phyloP scores from a whole-genome alignment of 2,113 vertebrate genomes.

The Aldabrachelys gigantea region DNA sequence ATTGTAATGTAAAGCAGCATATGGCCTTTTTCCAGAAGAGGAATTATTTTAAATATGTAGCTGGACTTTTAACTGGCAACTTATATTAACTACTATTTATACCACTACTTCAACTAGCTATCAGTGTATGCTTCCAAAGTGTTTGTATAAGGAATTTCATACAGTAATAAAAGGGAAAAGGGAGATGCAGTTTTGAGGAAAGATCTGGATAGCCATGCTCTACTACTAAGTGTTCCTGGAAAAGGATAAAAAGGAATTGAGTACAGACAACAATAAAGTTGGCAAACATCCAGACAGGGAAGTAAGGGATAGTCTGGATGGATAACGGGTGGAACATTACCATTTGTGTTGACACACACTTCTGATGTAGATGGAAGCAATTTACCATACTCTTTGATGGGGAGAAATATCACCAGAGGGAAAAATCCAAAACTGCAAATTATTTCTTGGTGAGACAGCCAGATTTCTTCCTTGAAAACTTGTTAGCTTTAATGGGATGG shows the following conservation, averaged over 20 bases:
- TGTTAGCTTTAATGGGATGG: background rate
- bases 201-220: background rate
- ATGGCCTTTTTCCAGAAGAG: background rate
- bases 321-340: background rate
- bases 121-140: background rate
- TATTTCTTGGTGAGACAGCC: background rate
- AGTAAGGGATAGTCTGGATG: background rate
- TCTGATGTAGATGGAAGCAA: background rate
- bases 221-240: background rate
- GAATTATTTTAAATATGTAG: background rate
- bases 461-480: background rate
- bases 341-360: background rate
- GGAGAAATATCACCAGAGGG: background rate
- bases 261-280: background rate
- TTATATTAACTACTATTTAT: background rate
- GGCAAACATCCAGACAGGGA: background rate
- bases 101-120: background rate
- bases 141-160: background rate
- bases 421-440: background rate
- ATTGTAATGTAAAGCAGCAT: background rate
- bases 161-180: background rate
- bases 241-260: background rate
- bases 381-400: background rate
- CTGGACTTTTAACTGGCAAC: background rate
- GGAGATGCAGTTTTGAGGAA: background rate